These are phyloP conservation scores for Aphelocoma californica DNA, from an alignment of 2,797 vertebrate species.

Conservation along the genomic window DNA sequence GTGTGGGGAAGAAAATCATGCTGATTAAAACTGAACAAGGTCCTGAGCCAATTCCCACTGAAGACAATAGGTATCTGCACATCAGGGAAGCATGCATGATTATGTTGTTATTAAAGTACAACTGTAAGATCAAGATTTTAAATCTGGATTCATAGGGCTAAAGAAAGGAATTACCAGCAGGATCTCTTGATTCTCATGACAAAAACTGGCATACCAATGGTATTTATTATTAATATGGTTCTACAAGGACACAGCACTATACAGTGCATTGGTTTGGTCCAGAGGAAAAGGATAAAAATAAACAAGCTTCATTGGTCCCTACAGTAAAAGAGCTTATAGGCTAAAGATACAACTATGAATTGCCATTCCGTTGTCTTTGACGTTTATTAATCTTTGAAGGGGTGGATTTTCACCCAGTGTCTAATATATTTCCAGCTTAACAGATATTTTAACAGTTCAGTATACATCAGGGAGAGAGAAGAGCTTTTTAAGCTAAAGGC, in stretches of 20 bases:
- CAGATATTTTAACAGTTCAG: constrained; percentile 52
- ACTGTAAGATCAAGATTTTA: not conserved
- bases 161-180: not conserved
- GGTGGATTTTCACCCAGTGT: constrained; percentile 38
- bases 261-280: not conserved
- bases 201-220: not conserved
- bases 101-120: constrained; percentile 10
- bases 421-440: constrained; percentile 51
- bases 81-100: not conserved
- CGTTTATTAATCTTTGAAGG: constrained; percentile 45
- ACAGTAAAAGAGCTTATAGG: constrained; percentile 25
- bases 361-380: constrained; percentile 21
- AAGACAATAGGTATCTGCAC: not conserved
- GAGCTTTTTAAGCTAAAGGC: constrained; percentile 27
- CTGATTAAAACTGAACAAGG: constrained; percentile 34
- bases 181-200: not conserved
- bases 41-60: not conserved
- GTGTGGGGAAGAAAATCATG: not conserved
- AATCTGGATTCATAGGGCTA: not conserved
- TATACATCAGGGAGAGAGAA: constrained; percentile 26
- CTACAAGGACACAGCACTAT: not conserved
- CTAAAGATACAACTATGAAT: constrained; percentile 17
- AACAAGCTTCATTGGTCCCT: not conserved
- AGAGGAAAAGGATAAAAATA: constrained; percentile 5
- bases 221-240: not conserved